Evolutionary conservation across 2,888 invertebrate species (phyloP).

Genomic region (Formica aserva): DNA sequence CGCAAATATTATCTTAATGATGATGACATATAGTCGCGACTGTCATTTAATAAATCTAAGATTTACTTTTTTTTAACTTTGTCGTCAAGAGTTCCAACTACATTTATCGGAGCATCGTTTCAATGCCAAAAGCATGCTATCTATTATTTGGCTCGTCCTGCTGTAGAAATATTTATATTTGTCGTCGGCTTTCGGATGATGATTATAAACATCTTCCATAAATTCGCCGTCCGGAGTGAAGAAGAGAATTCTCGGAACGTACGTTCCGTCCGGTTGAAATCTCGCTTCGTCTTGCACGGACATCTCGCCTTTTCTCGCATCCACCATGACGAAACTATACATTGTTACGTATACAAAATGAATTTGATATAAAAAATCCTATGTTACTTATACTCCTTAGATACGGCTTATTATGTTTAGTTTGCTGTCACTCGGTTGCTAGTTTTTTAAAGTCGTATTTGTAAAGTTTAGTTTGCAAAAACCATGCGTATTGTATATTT

Average conservation of each 20-base stretch:
- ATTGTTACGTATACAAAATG: background rate
- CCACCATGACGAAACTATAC: conserved; percentile 89
- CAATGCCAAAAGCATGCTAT: conserved; percentile 86
- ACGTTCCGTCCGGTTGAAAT: conserved; percentile 89
- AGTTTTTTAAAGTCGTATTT: background rate
- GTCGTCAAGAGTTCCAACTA: background rate
- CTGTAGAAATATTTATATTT: conserved; percentile 88
- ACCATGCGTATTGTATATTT: background rate
- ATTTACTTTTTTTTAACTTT: background rate
- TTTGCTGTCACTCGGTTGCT: background rate
- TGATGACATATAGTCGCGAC: background rate
- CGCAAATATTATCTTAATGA: background rate
- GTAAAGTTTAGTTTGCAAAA: background rate
- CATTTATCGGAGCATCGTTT: conserved; percentile 49
- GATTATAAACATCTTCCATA: conserved; percentile 87
- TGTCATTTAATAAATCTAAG: background rate
- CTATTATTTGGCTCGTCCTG: conserved; percentile 86
- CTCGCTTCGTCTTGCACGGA: conserved; percentile 87
- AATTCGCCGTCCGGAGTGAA: conserved; percentile 87
- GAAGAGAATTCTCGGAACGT: conserved; percentile 90
- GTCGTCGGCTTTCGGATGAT: conserved; percentile 87
- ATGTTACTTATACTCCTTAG: background rate
- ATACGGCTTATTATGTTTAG: background rate
- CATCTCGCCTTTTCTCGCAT: conserved; percentile 87
- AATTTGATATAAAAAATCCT: background rate